Base-by-base conservation (phyloP, 2,888 invertebrate species). In the Sphaerophoria taeniata region DNA sequence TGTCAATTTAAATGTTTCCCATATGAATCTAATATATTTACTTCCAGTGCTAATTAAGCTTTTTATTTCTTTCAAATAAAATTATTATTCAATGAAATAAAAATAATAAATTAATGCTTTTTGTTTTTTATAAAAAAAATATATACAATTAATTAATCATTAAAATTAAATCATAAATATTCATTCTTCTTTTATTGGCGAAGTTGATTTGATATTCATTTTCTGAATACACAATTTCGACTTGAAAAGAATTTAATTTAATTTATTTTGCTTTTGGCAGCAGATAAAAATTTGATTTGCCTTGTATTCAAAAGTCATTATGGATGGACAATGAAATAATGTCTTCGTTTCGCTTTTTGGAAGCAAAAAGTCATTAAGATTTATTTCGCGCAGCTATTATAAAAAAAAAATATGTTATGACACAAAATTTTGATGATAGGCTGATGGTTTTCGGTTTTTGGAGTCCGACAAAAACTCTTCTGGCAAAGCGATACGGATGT, bases 131-230 rank as follows among this genome's bases (percentile, higher is more conserved):
- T 63, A 34, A 14, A 14, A 0, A 49, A 49, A 47, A 4, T 0
- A 33, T 7, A 61, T 61, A n/a, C 60, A 43, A 0, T 65, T 16
- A 63, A 65, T 49, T 34, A 34, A 65, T 16, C 49, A 34, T 65
- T 49, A 49, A 61, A 61, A 65, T 36, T 39, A 36, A 36, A 6
- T 12, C 39, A 67, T 67, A 51, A 53, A 51, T 65, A 51, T 67
- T 56, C 56, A 56, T 56, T 6, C 56, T 4, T 53, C 7, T 14
- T 51, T 53, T 67, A 39, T 36, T 65, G 16, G 9, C 16, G 11
- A 5, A n/a, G 34, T 12, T 34, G n/a, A 45, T 14, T 63, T 4
- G 9, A 3, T 9, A 43, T 43, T 43, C 43, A 9, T 12, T 43
- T 9, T 43, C 12, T 9, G 43, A 43, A 9, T 9, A 43, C 11